A percentile compares a stretch with the other conserved stretches of the same genome.
Evolutionary conservation across 1,140 invertebrate species (phyloP).

Genomic region (Drosophila jambulina): DNA sequence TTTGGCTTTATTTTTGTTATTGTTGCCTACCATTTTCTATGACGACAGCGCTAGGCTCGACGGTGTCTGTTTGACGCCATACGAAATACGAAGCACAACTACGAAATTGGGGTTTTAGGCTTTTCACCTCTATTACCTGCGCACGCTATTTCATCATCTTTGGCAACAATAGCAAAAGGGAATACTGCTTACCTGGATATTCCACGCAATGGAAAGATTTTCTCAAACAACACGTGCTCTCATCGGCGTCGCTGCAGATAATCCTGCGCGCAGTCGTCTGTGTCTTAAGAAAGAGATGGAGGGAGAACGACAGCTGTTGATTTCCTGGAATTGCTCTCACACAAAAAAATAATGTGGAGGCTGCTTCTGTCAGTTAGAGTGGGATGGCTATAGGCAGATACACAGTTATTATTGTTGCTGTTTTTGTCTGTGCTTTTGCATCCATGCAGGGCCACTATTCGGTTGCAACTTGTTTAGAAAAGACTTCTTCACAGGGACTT

Average conservation of each 20-base stretch:
- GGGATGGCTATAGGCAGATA: background rate
- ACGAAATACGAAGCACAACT: slow-evolving; percentile 19
- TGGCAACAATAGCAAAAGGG: slow-evolving; percentile 15
- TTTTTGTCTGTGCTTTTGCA: slow-evolving; percentile 2
- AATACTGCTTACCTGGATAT: slow-evolving; percentile 25
- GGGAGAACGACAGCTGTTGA: slow-evolving; percentile 28
- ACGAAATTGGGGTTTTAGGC: slow-evolving; percentile 40
- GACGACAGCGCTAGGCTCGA: slow-evolving; percentile 35
- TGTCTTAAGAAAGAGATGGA: background rate
- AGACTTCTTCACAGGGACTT: background rate
- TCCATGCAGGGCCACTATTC: background rate
- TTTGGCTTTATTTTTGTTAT: slow-evolving; percentile 9
- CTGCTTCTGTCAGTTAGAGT: background rate
- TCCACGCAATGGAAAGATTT: slow-evolving; percentile 29
- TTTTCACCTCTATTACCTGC: slow-evolving; percentile 43
- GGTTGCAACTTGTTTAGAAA: slow-evolving; percentile 1
- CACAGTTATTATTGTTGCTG: background rate
- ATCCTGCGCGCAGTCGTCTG: slow-evolving; percentile 29
- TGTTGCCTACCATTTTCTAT: slow-evolving; percentile 27
- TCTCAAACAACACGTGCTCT: slow-evolving; percentile 33
- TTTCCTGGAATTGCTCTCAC: slow-evolving; percentile 39
- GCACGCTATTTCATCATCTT: slow-evolving; percentile 55
- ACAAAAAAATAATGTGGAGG: background rate
- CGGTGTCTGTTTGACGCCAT: slow-evolving; percentile 52
- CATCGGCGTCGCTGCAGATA: slow-evolving; percentile 8